Conservation (phyloP, 2,888 invertebrate species). For the Diarsia rubi region DNA sequence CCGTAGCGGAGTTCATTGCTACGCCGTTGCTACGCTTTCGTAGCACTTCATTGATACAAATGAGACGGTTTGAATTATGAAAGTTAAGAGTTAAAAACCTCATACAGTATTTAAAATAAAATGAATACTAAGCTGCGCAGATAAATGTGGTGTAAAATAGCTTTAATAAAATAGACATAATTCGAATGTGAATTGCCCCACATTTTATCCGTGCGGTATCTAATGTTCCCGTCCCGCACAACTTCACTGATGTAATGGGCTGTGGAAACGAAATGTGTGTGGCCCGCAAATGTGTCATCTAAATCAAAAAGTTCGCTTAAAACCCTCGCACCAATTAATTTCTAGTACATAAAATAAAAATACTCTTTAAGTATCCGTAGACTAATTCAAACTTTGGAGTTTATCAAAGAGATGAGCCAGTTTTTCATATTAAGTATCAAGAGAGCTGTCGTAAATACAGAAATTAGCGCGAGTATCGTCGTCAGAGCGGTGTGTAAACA, state of each 20-base stretch:
- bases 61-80: neutral
- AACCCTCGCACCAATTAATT: slow-evolving; percentile 69
- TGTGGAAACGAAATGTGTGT: slow-evolving; percentile 64
- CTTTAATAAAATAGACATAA: slow-evolving; percentile 63
- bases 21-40: slow-evolving; percentile 64
- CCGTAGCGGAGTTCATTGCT: slow-evolving; percentile 55
- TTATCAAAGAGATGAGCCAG: slow-evolving; percentile 80
- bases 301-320: slow-evolving; percentile 68
- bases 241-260: slow-evolving; percentile 67
- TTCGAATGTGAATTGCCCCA: slow-evolving; percentile 59
- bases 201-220: slow-evolving; percentile 63
- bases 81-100: slow-evolving; percentile 1
- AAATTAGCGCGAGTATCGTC: slow-evolving; percentile 86
- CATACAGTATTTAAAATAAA: slow-evolving; percentile 40
- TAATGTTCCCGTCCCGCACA: slow-evolving; percentile 61
- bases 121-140: slow-evolving; percentile 13
- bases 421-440: slow-evolving; percentile 85
- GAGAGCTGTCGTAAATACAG: slow-evolving; percentile 85
- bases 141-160: slow-evolving; percentile 53
- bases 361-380: slow-evolving; percentile 64
- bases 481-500: slow-evolving; percentile 83
- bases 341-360: slow-evolving; percentile 66
- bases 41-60: slow-evolving; percentile 45
- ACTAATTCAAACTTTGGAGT: slow-evolving; percentile 76
- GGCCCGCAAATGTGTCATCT: slow-evolving; percentile 65